Evolutionary conservation across 2,797 vertebrate species (phyloP).

Genomic region (Girardinus metallicus): DNA sequence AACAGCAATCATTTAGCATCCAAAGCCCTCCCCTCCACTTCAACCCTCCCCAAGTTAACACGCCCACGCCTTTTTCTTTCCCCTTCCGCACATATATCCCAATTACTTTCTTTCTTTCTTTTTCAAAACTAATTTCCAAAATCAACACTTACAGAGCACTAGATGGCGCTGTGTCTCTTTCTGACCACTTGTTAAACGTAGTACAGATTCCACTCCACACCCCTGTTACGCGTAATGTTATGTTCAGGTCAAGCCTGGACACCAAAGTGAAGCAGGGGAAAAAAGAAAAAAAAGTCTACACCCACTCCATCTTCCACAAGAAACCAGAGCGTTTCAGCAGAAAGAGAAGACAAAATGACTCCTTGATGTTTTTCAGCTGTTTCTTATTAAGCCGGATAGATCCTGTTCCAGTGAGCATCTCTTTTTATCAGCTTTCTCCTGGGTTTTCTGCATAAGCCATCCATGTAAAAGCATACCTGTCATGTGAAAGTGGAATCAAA

Average conservation of each 20-base stretch:
- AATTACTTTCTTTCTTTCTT: slow-evolving; percentile 33
- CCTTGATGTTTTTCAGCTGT: slow-evolving; percentile 52
- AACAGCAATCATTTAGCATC: slow-evolving; percentile 49
- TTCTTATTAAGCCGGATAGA: slow-evolving; percentile 47
- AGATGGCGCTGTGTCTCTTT: slow-evolving; percentile 73
- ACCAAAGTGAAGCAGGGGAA: slow-evolving; percentile 59
- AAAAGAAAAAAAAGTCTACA: slow-evolving; percentile 37
- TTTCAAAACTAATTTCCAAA: slow-evolving; percentile 51
- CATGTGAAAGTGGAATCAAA: not conserved
- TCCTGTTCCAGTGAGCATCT: slow-evolving; percentile 20
- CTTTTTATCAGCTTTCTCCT: not conserved
- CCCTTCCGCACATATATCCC: not conserved
- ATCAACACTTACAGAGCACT: slow-evolving; percentile 27
- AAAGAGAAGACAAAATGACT: slow-evolving; percentile 38
- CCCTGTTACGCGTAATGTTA: slow-evolving; percentile 33
- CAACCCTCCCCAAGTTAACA: slow-evolving; percentile 47
- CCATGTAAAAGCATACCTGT: not conserved
- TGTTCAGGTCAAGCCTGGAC: slow-evolving; percentile 59
- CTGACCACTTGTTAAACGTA: not conserved
- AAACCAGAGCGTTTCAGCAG: slow-evolving; percentile 14
- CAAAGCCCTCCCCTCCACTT: slow-evolving; percentile 46
- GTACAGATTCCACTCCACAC: not conserved
- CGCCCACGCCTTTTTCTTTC: slow-evolving; percentile 19
- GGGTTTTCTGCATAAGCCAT: not conserved
- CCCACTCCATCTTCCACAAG: slow-evolving; percentile 31